Percentiles rank a stretch among this genome's conserved stretches.
Evolutionary conservation across 1,140 invertebrate genomes (phyloP).

Genomic region (Hycleus phaleratus): DNA sequence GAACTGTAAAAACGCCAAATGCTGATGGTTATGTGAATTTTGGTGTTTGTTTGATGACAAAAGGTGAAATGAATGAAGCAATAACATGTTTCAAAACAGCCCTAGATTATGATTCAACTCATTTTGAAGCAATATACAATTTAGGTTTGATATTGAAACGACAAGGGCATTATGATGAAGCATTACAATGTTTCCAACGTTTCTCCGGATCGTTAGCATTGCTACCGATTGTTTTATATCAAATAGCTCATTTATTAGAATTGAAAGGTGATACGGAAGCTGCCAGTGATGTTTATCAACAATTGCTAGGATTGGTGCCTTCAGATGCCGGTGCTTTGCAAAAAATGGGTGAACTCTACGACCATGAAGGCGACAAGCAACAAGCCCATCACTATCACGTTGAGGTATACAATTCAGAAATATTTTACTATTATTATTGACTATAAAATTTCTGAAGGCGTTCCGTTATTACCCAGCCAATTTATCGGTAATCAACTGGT

Average conservation of each 20-base stretch:
- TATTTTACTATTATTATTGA: background rate
- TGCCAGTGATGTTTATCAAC: slow-evolving; percentile 75
- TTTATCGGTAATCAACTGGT: slow-evolving; percentile 83
- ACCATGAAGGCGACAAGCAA: slow-evolving; percentile 79
- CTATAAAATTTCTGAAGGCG: slow-evolving; percentile 49
- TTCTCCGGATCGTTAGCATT: slow-evolving; percentile 42
- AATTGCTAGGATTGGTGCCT: slow-evolving; percentile 74
- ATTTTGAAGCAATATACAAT: slow-evolving; percentile 89
- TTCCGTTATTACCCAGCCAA: slow-evolving; percentile 86
- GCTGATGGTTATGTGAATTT: slow-evolving; percentile 79
- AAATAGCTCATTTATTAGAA: slow-evolving; percentile 78
- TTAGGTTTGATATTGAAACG: slow-evolving; percentile 69
- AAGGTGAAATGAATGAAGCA: slow-evolving; percentile 66
- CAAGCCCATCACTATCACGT: slow-evolving; percentile 88
- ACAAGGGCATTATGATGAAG: slow-evolving; percentile 63
- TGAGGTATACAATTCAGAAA: slow-evolving; percentile 52
- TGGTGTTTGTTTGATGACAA: slow-evolving; percentile 72
- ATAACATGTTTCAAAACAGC: slow-evolving; percentile 70
- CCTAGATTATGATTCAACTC: slow-evolving; percentile 72
- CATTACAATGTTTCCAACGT: slow-evolving; percentile 75
- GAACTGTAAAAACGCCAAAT: slow-evolving; percentile 45
- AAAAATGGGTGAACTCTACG: slow-evolving; percentile 79
- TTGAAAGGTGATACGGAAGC: slow-evolving; percentile 66
- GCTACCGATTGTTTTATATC: slow-evolving; percentile 77
- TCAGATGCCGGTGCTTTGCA: slow-evolving; percentile 76